Evolutionary conservation across 2,888 invertebrate species (phyloP).

Genomic region (Eledona agricola): DNA sequence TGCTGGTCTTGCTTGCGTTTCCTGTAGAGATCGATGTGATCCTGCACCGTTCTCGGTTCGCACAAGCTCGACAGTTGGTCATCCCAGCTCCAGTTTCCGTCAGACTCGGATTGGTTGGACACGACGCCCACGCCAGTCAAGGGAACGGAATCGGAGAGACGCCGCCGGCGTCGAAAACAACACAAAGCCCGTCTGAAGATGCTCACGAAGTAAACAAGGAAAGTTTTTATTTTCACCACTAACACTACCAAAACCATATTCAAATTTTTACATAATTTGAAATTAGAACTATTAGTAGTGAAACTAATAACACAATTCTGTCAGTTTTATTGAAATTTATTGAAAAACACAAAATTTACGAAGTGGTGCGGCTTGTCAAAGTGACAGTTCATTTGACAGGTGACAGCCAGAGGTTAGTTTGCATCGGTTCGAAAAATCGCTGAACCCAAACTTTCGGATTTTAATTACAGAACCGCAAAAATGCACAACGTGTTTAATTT

Average conservation of each 20-base stretch:
- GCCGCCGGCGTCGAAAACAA: constrained; percentile 67
- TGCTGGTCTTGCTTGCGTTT: constrained; percentile 63
- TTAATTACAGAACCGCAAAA: too few relatives aligned
- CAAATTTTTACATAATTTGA: too few relatives aligned
- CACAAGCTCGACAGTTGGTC: constrained; percentile 62
- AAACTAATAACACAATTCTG: too few relatives aligned
- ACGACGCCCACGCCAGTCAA: constrained; percentile 68
- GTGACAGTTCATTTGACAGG: too few relatives aligned
- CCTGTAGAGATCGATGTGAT: constrained; percentile 71
- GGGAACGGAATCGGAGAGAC: constrained; percentile 66
- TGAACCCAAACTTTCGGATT: too few relatives aligned
- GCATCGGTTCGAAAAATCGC: too few relatives aligned
- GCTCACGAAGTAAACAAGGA: constrained; percentile 66
- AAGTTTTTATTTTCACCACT: constrained; percentile 63
- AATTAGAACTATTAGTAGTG: too few relatives aligned
- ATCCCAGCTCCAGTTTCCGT: constrained; percentile 71
- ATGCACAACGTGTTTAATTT: constrained; percentile 65
- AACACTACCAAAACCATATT: constrained; percentile 24
- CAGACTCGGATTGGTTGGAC: constrained; percentile 53
- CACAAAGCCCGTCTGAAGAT: constrained; percentile 69
- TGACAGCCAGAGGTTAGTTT: too few relatives aligned
- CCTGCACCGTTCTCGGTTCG: constrained; percentile 65
- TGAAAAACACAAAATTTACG: too few relatives aligned
- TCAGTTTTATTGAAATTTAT: too few relatives aligned
- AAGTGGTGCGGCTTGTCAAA: too few relatives aligned